Base-by-base conservation (phyloP, 1,140 invertebrate species). In the Leptestheria dahalacensis region DNA sequence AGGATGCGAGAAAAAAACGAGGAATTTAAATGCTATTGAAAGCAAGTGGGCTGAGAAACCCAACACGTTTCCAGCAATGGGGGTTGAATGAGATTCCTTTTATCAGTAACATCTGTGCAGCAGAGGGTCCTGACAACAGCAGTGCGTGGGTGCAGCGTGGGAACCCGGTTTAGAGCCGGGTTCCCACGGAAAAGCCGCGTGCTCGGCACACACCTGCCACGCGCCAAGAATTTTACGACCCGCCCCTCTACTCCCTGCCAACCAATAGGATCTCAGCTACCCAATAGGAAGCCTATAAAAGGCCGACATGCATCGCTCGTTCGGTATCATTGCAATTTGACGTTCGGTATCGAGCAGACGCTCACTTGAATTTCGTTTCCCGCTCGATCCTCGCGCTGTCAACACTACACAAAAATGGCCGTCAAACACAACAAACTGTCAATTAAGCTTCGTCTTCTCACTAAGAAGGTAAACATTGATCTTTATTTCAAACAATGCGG, bases 201-300 rank as follows among this genome's bases (percentile, higher is more conserved):
- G 60, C 21, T 33, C 24, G 50, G 60, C 60, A 61, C 60, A 53
- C 60, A 61, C 60, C 60, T 61, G 60, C 52, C 60, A 61, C 60
- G 55, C 21, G 58, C 60, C 51, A 57, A 51, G 58, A 54, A 48
- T 55, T 54, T 41, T 28, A 24, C 21, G n/a, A n/a, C n/a, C n/a
- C 26, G 10, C 48, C 54, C 57, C 60, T 54, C 59, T n/a, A n/a
- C n/a, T n/a, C n/a, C n/a, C n/a, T n/a, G n/a, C n/a, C n/a, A n/a
- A n/a, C n/a, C n/a, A n/a, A n/a, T n/a, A n/a, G n/a, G n/a, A n/a
- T n/a, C n/a, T n/a, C n/a, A n/a, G n/a, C n/a, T n/a, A n/a, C n/a
- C n/a, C n/a, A n/a, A n/a, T n/a, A n/a, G 33, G 33, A 15, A 41
- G 33, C 20, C 51, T 56, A 56, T 29, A 56, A 26, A 57, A 56